A percentile compares a stretch with the other conserved stretches of the same genome.
Evolutionary conservation across 2,797 vertebrate species (phyloP).

Genomic region (Rhinatrema bivittatum): DNA sequence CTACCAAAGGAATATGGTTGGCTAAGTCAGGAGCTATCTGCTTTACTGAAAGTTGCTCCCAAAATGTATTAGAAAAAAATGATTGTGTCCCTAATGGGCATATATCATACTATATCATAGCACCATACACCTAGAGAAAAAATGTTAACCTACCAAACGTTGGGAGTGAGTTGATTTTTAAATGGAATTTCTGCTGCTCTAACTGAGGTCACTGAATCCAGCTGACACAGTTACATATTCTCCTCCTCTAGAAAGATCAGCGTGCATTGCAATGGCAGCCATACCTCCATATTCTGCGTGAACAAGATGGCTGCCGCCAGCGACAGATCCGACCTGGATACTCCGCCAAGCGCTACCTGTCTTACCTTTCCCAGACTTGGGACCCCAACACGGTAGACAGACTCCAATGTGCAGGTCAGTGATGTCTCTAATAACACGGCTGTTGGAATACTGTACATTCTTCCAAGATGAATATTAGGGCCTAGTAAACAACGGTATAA

Average conservation of each 20-base stretch:
- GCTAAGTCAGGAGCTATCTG: no score
- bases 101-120: no score
- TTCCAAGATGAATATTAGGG: background rate
- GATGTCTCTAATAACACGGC: background rate
- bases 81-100: no score
- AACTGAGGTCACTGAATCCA: background rate
- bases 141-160: no score
- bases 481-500: no score
- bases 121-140: no score
- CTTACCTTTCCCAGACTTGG: slow-evolving; percentile 27
- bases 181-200: no score
- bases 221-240: background rate
- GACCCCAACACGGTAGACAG: slow-evolving; percentile 14
- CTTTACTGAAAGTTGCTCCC: no score
- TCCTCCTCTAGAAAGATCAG: slow-evolving; percentile 15
- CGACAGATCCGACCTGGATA: slow-evolving; percentile 36
- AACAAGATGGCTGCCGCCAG: slow-evolving; percentile 14
- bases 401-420: slow-evolving; percentile 34
- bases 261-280: slow-evolving; percentile 11
- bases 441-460: background rate
- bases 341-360: slow-evolving; percentile 42
- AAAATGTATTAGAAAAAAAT: no score
- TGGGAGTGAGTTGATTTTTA: no score
- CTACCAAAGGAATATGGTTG: no score
- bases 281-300: slow-evolving; percentile 31